A percentile compares a stretch with the other conserved stretches of the same genome.
phyloP scores from a whole-genome alignment of 2,113 vertebrate genomes.

The Pituophis catenifer region DNA sequence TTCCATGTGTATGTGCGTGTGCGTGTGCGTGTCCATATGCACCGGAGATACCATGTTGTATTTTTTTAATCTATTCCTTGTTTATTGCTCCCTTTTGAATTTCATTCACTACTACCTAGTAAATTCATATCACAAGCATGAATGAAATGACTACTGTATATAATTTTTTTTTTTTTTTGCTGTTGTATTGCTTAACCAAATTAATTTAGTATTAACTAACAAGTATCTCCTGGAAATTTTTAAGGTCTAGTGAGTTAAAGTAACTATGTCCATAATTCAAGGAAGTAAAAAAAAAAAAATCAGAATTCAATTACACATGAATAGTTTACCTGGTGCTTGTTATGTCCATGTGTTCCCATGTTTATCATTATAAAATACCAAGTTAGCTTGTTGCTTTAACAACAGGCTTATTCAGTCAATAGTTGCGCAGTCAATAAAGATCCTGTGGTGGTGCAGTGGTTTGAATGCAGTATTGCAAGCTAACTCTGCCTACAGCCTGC shows the following conservation, averaged over 20 bases:
- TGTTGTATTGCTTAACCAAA: not conserved
- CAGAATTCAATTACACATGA: not conserved
- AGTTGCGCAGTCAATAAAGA: not conserved
- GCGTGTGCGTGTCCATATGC: not conserved
- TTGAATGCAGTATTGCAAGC: not conserved
- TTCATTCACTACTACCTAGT: not conserved
- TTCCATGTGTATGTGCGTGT: not conserved
- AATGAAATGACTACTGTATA: not conserved
- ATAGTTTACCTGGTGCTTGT: not conserved
- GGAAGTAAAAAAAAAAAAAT: not conserved
- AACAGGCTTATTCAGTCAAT: not conserved
- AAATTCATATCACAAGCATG: not conserved
- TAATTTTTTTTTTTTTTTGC: not conserved
- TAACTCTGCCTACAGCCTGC: not conserved
- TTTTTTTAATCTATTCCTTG: not conserved
- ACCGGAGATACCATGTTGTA: not conserved
- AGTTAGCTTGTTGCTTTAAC: not conserved
- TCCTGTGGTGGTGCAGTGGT: not conserved
- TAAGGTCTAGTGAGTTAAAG: not conserved
- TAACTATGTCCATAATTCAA: not conserved
- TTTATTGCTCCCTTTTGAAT: not conserved
- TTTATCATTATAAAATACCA: not conserved
- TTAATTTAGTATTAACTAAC: not conserved
- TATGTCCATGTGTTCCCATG: not conserved
- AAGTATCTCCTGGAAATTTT: not conserved